Base-by-base conservation (phyloP, 2,113 vertebrate species). In the Thunnus maccoyii region DNA sequence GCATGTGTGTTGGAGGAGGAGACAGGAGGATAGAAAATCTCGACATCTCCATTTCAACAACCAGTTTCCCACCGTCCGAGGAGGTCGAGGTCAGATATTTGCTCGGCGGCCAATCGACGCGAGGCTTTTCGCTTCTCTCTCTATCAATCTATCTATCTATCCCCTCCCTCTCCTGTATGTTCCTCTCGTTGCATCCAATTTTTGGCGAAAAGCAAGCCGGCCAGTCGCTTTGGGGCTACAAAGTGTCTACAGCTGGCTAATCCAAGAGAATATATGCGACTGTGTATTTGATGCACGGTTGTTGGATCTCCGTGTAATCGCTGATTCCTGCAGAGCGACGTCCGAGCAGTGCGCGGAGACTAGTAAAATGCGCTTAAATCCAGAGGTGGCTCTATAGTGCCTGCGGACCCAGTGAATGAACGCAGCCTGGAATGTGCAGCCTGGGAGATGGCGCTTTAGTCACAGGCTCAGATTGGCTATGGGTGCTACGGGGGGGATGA, bases 361-460 rank as follows among this genome's bases (percentile, higher is more conserved):
- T 63, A 72, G 48, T 17, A 44, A 54, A 60, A 68, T 76, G 83
- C 79, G 79, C 68, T 84, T 77, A 32, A 75, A 83, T 85, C 68
- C 80, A 86, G 89, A 76, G 79, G 89, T 64, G 87, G 81, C 81
- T 87, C 80, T 55, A 41, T 36, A 32, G 76, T 66, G 83, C 54
- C 76, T 80, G 85, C 85, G 76, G 76, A 89, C 25, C 27, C 78
- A 48, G 75, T 13, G 85, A 85, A 56, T 71, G 36, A 67, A 64
- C 18, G 88, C 85, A 84, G 82, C 82, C 82, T 55, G 84, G 68
- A 80, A 88, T 78, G 78, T 52, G 60, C 78, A 81, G 83, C 63
- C 68, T 41, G 86, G 80, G 89, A 87, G 89, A 89, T 86, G 86
- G 78, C 86, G 88, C 82, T 89, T 91, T 82, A 84, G 87, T 86